A percentile compares a stretch with the other conserved stretches of the same genome.
Evolutionary conservation across 2,888 invertebrate genomes (phyloP).

Genomic region (Tenthredo distinguenda): DNA sequence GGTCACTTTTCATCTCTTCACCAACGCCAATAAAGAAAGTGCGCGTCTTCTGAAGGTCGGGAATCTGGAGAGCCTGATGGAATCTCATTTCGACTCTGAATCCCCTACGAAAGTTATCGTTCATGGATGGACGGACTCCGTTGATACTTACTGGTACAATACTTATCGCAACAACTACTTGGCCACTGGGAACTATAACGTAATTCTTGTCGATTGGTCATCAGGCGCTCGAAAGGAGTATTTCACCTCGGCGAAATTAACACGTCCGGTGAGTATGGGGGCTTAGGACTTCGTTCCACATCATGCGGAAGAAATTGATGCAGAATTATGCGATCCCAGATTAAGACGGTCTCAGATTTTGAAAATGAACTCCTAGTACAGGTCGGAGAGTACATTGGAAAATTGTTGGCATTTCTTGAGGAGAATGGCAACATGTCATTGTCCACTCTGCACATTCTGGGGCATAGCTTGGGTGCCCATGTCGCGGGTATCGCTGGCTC

Average conservation of each 20-base stretch:
- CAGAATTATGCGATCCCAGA: not conserved
- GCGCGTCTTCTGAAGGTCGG: constrained; percentile 59
- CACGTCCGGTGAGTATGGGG: constrained; percentile 60
- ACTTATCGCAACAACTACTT: constrained; percentile 76
- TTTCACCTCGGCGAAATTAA: constrained; percentile 63
- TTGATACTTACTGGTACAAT: constrained; percentile 68
- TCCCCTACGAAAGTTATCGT: constrained; percentile 75
- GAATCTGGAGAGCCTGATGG: constrained; percentile 59
- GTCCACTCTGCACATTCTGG: constrained; percentile 71
- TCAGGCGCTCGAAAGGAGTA: constrained; percentile 68
- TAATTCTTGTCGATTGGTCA: constrained; percentile 80
- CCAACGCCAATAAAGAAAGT: constrained; percentile 62
- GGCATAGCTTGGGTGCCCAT: constrained; percentile 77
- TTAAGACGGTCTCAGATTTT: not conserved
- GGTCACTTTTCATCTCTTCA: constrained; percentile 67
- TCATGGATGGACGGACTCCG: constrained; percentile 79
- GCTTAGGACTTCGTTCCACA: not conserved
- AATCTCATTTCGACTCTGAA: constrained; percentile 62
- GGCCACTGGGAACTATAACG: constrained; percentile 76
- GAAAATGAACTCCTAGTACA: constrained; percentile 43
- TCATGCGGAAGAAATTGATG: not conserved
- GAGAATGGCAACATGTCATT: constrained; percentile 63
- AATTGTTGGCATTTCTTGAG: constrained; percentile 70
- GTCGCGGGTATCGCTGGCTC: constrained; percentile 72
- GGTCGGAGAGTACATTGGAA: constrained; percentile 71